Evolutionary conservation across 2,888 invertebrate species (phyloP).

Genomic region (Panorpa germanica): DNA sequence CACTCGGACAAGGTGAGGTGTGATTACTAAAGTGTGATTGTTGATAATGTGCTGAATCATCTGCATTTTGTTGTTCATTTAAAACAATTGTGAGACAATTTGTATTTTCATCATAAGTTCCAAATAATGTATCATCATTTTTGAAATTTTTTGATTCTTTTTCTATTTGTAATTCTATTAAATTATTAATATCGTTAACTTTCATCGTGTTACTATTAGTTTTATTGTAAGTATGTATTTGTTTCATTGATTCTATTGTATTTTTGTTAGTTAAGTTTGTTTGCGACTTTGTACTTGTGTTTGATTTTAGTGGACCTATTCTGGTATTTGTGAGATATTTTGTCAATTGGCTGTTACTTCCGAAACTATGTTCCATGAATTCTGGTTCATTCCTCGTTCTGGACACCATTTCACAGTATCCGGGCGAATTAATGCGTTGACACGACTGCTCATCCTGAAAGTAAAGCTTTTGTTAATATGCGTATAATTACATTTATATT

Average conservation of each 20-base stretch:
- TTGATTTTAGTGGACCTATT: neutral
- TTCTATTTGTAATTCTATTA: conserved; percentile 9
- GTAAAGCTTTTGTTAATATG: conserved; percentile 6
- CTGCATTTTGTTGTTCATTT: conserved; percentile 18
- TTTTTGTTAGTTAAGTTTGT: conserved; percentile 1
- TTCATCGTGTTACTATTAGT: no score
- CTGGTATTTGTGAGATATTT: conserved; percentile 12
- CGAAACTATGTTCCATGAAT: conserved; percentile 6
- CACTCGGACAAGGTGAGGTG: conserved; percentile 8
- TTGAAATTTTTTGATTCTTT: conserved; percentile 19
- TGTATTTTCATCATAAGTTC: conserved; percentile 50
- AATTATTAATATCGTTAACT: no score
- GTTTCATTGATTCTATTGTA: conserved; percentile 3
- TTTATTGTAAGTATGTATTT: conserved; percentile 19
- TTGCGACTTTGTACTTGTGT: conserved; percentile 2
- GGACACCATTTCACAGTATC: no score
- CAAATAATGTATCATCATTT: conserved; percentile 43
- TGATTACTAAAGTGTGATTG: conserved; percentile 8
- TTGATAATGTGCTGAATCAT: conserved; percentile 13
- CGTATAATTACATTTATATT: no score
- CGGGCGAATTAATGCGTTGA: no score
- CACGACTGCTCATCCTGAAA: conserved; percentile 9
- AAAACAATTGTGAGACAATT: conserved; percentile 57
- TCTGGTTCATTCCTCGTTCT: conserved; percentile 10
- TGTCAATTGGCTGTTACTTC: conserved; percentile 9